phyloP scores from a whole-genome alignment of 1,140 invertebrate species.

The Mya arenaria region DNA sequence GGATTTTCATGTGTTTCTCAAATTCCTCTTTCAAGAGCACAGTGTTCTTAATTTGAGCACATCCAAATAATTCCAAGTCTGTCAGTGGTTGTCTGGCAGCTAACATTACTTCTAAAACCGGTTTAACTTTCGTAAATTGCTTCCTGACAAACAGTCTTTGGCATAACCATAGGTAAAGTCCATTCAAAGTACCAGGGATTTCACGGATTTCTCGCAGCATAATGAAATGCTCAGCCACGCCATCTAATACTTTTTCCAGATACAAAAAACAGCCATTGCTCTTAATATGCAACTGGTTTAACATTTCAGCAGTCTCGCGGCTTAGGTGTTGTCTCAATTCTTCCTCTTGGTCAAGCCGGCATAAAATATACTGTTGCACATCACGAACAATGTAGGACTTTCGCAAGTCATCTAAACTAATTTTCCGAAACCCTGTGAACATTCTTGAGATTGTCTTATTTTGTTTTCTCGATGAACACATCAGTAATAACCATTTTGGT shows the following conservation, averaged over 20 bases:
- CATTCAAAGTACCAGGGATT: conserved; percentile 97
- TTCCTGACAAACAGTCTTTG: conserved; percentile 92
- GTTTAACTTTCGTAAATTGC: conserved; percentile 87
- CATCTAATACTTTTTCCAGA: conserved; percentile 91
- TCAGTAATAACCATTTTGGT: conserved; percentile 94
- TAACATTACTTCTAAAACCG: conserved; percentile 92
- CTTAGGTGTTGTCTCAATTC: conserved; percentile 90
- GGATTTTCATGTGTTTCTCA: conserved; percentile 89
- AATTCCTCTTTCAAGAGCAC: conserved; percentile 92
- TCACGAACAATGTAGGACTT: conserved; percentile 92
- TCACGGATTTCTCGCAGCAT: conserved; percentile 91
- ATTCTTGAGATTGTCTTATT: conserved; percentile 92
- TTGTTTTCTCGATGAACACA: conserved; percentile 92
- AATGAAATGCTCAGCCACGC: conserved; percentile 95
- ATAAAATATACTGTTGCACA: conserved; percentile 97
- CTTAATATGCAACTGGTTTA: conserved; percentile 98
- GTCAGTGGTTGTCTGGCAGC: conserved; percentile 92
- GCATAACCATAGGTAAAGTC: conserved; percentile 96
- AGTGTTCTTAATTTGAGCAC: conserved; percentile 89
- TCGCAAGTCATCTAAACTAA: conserved; percentile 92
- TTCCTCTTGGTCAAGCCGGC: conserved; percentile 87
- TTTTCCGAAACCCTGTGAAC: conserved; percentile 97
- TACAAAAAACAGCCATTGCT: conserved; percentile 98
- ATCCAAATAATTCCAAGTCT: conserved; percentile 89
- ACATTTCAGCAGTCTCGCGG: conserved; percentile 94